A percentile compares a stretch with the other conserved stretches of the same genome.
phyloP scores from a whole-genome alignment of 2,888 invertebrate species.

The Brachyopa scutellaris region DNA sequence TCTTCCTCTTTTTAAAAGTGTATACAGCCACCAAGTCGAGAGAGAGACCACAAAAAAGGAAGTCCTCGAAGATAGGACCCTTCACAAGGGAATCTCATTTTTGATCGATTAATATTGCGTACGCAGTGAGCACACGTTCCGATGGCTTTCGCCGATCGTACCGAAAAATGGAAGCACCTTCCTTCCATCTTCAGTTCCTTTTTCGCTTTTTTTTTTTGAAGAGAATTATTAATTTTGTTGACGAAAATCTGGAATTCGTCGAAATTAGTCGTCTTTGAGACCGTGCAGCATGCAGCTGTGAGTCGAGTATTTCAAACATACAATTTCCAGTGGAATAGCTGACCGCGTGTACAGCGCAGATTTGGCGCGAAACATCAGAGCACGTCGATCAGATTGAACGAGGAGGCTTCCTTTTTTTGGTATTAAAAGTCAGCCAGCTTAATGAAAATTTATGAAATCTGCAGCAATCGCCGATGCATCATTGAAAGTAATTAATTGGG shows the following conservation, averaged over 20 bases:
- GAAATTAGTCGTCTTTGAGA: slow-evolving; percentile 51
- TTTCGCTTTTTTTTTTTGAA: neutral
- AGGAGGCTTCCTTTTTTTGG: slow-evolving; percentile 49
- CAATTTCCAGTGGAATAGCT: neutral
- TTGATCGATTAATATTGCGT: slow-evolving; percentile 71
- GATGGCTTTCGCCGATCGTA: slow-evolving; percentile 48
- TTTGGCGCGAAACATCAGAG: slow-evolving; percentile 38
- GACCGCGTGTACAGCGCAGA: neutral
- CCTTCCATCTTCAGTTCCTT: neutral
- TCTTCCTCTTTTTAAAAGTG: slow-evolving; percentile 11
- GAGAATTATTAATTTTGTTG: slow-evolving; percentile 69
- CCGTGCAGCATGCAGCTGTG: neutral
- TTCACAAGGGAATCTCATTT: slow-evolving; percentile 74
- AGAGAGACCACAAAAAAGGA: slow-evolving; percentile 36
- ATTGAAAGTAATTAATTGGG: slow-evolving; percentile 69
- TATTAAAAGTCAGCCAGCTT: slow-evolving; percentile 58
- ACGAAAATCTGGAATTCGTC: slow-evolving; percentile 64
- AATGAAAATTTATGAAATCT: slow-evolving; percentile 72
- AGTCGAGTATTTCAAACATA: neutral
- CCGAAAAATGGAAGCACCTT: slow-evolving; percentile 35
- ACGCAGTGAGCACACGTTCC: slow-evolving; percentile 67
- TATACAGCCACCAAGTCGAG: slow-evolving; percentile 19
- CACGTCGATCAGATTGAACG: slow-evolving; percentile 63
- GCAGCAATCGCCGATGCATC: slow-evolving; percentile 69
- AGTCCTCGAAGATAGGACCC: slow-evolving; percentile 68